These are phyloP conservation scores for Drosophila equinoxialis DNA, from an alignment of 1,140 invertebrate species.

Conservation along the genomic window DNA sequence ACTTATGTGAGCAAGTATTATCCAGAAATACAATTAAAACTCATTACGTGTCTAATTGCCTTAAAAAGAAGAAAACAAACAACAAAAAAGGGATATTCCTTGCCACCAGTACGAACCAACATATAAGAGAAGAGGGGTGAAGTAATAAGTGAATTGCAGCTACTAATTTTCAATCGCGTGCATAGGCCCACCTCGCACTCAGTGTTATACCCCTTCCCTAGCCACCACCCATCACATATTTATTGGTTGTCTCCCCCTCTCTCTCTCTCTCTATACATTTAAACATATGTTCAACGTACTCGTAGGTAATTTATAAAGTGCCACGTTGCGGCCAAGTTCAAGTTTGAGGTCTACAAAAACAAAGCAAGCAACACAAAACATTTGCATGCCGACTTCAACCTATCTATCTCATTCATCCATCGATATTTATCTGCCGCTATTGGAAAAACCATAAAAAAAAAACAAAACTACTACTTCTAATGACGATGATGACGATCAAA, in stretches of 20 bases:
- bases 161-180: constrained; percentile 45
- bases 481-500: constrained; percentile 1
- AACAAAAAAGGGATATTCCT: too few relatives aligned
- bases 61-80: neutral
- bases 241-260: too few relatives aligned
- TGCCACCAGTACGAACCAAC: too few relatives aligned
- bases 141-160: constrained; percentile 59
- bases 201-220: neutral
- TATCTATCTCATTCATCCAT: neutral
- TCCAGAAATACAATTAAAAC: constrained; percentile 53
- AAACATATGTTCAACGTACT: neutral
- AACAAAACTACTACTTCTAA: neutral
- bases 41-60: constrained; percentile 58
- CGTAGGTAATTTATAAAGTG: constrained; percentile 1
- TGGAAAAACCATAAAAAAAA: neutral
- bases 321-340: constrained; percentile 50
- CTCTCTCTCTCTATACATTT: neutral
- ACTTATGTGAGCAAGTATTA: constrained; percentile 13
- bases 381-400: neutral
- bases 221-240: neutral
- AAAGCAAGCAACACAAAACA: neutral
- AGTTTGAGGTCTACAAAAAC: constrained; percentile 51
- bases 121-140: neutral
- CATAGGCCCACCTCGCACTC: constrained; percentile 6
- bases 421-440: neutral